Percentiles rank a stretch among this genome's conserved stretches.
Conservation (phyloP, 2,113 vertebrate species). For the Pachypanchax playfairii region DNA sequence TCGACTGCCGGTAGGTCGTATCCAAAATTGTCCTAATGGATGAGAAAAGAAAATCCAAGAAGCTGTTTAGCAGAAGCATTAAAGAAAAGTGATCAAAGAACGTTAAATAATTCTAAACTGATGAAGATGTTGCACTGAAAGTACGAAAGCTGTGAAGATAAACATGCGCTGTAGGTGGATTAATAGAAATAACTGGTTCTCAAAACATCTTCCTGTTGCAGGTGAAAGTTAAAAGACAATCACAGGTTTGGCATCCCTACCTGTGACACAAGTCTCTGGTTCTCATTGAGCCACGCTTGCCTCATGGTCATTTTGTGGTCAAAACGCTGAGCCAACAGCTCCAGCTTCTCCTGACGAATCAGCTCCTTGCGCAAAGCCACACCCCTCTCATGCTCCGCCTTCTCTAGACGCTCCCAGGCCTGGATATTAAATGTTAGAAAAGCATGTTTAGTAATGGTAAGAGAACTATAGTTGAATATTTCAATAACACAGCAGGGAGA, state of each 20-base stretch:
- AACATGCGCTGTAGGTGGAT: too few species aligned
- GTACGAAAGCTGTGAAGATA: neutral
- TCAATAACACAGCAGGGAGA: neutral
- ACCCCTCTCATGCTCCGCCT: constrained; percentile 93
- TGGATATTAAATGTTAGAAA: constrained; percentile 32
- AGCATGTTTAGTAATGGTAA: neutral
- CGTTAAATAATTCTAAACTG: too few species aligned
- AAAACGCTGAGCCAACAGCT: constrained; percentile 92
- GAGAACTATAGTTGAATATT: neutral
- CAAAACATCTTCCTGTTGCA: too few species aligned
- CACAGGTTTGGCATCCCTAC: constrained; percentile 59
- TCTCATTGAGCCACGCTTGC: constrained; percentile 95
- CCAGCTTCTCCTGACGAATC: constrained; percentile 95
- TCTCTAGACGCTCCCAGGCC: constrained; percentile 93
- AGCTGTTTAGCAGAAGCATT: neutral
- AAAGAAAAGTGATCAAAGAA: neutral
- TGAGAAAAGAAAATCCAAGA: neutral
- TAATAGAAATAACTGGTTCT: too few species aligned
- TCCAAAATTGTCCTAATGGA: constrained; percentile 91
- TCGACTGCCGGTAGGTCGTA: constrained; percentile 94
- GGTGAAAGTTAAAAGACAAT: too few species aligned
- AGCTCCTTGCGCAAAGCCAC: constrained; percentile 88
- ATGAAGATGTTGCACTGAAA: neutral
- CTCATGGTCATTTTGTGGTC: constrained; percentile 96
- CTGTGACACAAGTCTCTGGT: constrained; percentile 95